Percentiles rank a stretch among this genome's conserved stretches.
Evolutionary conservation across 2,797 vertebrate species (phyloP).

Genomic region (Xenentodon cancila): DNA sequence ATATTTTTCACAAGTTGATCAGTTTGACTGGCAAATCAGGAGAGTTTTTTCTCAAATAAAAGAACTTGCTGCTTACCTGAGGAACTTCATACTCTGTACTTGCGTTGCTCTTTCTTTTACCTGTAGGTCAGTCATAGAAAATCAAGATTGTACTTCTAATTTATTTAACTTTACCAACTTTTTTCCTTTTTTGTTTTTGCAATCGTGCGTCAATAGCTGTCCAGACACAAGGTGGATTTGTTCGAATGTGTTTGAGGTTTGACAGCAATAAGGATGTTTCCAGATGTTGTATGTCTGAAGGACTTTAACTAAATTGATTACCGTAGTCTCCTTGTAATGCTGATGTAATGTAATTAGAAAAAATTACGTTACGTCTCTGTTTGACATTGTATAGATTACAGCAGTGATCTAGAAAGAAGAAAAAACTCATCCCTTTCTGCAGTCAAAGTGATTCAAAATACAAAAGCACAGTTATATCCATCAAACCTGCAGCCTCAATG

Average conservation of each 20-base stretch:
- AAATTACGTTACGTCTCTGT: too few species aligned
- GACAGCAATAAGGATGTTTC: too few species aligned
- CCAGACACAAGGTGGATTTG: too few species aligned
- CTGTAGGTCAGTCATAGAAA: conserved; percentile 21
- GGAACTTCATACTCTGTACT: neutral
- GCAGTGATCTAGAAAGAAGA: neutral
- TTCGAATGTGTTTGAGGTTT: too few species aligned
- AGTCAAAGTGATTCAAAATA: neutral
- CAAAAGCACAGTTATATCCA: neutral
- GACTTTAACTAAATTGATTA: too few species aligned
- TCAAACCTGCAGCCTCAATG: neutral
- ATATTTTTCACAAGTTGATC: too few species aligned
- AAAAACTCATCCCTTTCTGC: conserved; percentile 11
- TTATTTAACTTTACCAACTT: neutral
- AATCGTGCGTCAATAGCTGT: too few species aligned
- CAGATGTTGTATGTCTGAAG: too few species aligned
- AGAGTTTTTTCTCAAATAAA: neutral
- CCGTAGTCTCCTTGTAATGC: too few species aligned
- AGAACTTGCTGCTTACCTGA: conserved; percentile 14
- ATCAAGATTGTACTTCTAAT: neutral
- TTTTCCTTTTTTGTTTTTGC: too few species aligned
- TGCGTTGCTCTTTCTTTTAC: neutral
- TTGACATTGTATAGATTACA: neutral
- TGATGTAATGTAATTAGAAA: too few species aligned
- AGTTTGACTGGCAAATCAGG: conserved; percentile 7